phyloP scores from a whole-genome alignment of 2,113 vertebrate genomes.

The Oryzias celebensis region DNA sequence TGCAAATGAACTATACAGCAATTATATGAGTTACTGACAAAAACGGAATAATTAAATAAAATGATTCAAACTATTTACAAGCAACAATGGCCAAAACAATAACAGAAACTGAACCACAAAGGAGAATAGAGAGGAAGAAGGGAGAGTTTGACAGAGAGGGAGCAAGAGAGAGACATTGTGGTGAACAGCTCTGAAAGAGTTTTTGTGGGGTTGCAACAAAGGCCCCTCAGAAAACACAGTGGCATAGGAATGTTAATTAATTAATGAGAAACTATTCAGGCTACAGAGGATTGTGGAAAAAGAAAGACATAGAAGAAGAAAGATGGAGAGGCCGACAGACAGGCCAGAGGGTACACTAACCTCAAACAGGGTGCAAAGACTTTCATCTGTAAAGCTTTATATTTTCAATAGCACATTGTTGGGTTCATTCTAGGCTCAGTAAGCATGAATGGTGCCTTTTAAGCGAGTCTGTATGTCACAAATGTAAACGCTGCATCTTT shows the following conservation, averaged over 20 bases:
- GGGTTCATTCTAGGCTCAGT: background rate
- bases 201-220: slow-evolving; percentile 75
- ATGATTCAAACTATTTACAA: slow-evolving; percentile 33
- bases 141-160: slow-evolving; percentile 11
- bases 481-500: slow-evolving; percentile 7
- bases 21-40: background rate
- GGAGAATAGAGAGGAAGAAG: slow-evolving; percentile 26
- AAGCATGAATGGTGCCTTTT: background rate
- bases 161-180: slow-evolving; percentile 52
- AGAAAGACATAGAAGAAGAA: slow-evolving; percentile 43
- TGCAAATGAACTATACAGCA: slow-evolving; percentile 14
- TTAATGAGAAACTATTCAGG: slow-evolving; percentile 78
- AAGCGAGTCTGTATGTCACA: background rate
- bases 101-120: slow-evolving; percentile 51
- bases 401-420: background rate
- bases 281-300: slow-evolving; percentile 56
- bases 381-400: slow-evolving; percentile 14
- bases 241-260: slow-evolving; percentile 81
- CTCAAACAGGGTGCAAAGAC: slow-evolving; percentile 14
- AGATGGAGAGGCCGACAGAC: slow-evolving; percentile 40
- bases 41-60: background rate
- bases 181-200: slow-evolving; percentile 69
- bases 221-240: slow-evolving; percentile 74
- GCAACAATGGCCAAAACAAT: slow-evolving; percentile 36
- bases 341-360: slow-evolving; percentile 3